Base-by-base conservation (phyloP, 2,888 invertebrate species). In the Sisyra nigra region DNA sequence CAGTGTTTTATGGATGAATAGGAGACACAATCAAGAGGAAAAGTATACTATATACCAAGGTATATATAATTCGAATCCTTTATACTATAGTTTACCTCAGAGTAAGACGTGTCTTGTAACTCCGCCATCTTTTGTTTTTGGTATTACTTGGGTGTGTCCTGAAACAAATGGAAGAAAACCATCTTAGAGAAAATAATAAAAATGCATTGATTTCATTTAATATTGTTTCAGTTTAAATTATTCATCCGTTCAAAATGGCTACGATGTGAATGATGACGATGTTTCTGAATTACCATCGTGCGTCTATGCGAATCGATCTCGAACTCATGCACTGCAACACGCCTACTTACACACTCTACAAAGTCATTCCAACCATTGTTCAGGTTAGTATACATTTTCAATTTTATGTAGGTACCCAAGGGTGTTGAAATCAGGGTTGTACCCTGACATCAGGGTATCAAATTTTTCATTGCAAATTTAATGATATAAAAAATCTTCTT, bases 281-380 rank as follows among this genome's bases (percentile, higher is more conserved):
- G 71, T 81, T 10, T 64, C 74, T 3, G 86, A 87, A 52, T 66
- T 87, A 50, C 85, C 85, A 1, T 84, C 85, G 33, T 87, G 87
- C 59, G 80, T 84, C 45, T 87, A 85, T 60, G 86, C 73, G 61
- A 51, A 75, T 62, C 50, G 80, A 66, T 47, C 71, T 9, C 30
- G 43, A 9, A 31, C 38, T 13, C 43, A 43, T 17, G 41, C 34
- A 2, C 24, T 43, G 15, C 43, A 43, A 14, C 43, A 43, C 10
- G 43, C 37, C 15, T 43, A 61, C 45, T 61, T 62, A 46, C 62
- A 60, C 45, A 62, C 62, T 48, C 48, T 63, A 11, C 43, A 43
- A 37, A 49, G 59, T 3, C 62, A 63, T 49, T 60, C 47, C 31
- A 45, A 62, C 43, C 40, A 45, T 19, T 57, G 52, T 47, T 46